Conservation (phyloP, 2,113 vertebrate genomes). For the Cariama cristata region DNA sequence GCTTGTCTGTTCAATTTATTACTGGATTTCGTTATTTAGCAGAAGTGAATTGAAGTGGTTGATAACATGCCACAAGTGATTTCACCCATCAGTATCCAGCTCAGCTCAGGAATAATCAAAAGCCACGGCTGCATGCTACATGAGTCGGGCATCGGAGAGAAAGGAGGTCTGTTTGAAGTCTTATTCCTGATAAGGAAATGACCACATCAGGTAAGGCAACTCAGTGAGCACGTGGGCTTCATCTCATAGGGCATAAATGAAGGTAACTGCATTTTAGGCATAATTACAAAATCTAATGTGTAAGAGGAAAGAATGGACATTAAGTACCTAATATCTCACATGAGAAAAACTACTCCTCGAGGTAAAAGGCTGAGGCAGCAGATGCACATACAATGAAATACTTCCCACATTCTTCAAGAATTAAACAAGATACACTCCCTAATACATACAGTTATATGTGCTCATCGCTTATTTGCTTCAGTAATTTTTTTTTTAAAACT, state of each 20-base stretch:
- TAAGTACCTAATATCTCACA: background rate
- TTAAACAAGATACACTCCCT: background rate
- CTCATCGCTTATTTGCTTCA: background rate
- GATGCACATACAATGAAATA: background rate
- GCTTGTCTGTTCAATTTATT: conserved; percentile 47
- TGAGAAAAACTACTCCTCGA: background rate
- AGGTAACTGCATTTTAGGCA: background rate
- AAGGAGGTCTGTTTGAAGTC: background rate
- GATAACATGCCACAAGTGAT: conserved; percentile 24
- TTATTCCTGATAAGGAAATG: background rate
- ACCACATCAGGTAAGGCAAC: background rate
- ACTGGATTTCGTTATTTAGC: conserved; percentile 45
- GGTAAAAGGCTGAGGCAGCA: background rate
- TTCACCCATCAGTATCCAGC: conserved; percentile 15
- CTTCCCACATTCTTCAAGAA: background rate
- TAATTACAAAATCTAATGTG: background rate
- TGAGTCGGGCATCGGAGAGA: background rate
- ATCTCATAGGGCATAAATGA: background rate
- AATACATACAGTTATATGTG: background rate
- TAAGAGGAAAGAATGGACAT: background rate
- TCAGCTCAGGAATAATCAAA: background rate
- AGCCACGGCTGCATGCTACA: background rate
- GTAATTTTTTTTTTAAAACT: background rate
- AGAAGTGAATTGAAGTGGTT: conserved; percentile 22
- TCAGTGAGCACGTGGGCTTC: background rate